These are phyloP conservation scores for Apotomis capreana DNA, from an alignment of 2,888 invertebrate species.

Conservation along the genomic window DNA sequence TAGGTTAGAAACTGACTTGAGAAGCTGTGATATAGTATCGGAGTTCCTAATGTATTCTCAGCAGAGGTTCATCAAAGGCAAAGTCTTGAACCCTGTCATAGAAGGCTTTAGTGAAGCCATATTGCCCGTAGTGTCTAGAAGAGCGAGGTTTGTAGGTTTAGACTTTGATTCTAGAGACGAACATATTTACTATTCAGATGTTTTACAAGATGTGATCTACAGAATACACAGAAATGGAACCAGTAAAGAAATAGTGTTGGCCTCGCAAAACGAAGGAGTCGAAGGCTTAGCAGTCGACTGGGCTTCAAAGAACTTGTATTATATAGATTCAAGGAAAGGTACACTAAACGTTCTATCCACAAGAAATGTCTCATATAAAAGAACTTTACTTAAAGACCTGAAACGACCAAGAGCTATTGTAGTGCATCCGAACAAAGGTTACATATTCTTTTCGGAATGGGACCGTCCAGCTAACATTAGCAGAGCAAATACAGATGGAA, in stretches of 20 bases:
- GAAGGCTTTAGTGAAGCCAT: constrained; percentile 98
- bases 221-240: constrained; percentile 91
- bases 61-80: constrained; percentile 97
- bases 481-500: constrained; percentile 95
- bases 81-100: constrained; percentile 92
- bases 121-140: constrained; percentile 94
- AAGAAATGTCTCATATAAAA: constrained; percentile 91
- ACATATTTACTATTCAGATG: constrained; percentile 98
- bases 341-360: constrained; percentile 96
- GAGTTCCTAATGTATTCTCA: constrained; percentile 98
- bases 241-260: constrained; percentile 93
- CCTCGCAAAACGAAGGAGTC: constrained; percentile 98
- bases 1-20: constrained; percentile 87
- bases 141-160: constrained; percentile 96
- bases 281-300: constrained; percentile 98
- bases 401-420: constrained; percentile 98
- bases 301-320: constrained; percentile 97
- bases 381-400: constrained; percentile 92
- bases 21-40: constrained; percentile 90
- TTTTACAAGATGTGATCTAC: constrained; percentile 97
- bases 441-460: constrained; percentile 98
- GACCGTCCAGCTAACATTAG: constrained; percentile 98
- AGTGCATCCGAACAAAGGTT: constrained; percentile 97
- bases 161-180: constrained; percentile 96
- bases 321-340: constrained; percentile 97